Base-by-base conservation (phyloP, 2,797 vertebrate species). In the Tenualosa thibaudeaui region DNA sequence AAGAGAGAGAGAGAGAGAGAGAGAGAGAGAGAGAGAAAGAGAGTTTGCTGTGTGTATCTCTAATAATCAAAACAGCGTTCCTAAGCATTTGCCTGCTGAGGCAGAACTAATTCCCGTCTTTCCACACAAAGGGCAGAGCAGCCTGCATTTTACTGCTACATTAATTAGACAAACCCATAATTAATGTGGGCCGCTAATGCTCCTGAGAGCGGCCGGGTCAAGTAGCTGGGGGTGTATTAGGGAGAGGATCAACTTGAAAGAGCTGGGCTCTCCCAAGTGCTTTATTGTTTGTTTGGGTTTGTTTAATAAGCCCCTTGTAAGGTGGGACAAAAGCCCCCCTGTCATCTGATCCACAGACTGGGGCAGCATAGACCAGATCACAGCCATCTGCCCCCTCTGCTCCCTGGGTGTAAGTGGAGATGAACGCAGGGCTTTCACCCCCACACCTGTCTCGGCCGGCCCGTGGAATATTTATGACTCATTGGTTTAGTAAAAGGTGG, bases 131-230 rank as follows among this genome's bases (percentile, higher is more conserved):
- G 90, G 88, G 92, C 91, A 88, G 90, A 90, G 88, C 92, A 93
- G 87, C 88, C 90, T 91, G 88, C 90, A 71, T 88, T 94, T 93
- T 93, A 92, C 90, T 90, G 93, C 90, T 92, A 95, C 93, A 94
- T 95, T 94, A 94, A 95, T 95, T 95, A 94, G 94, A 93, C 94
- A 93, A 92, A 92, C 92, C 92, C 92, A 93, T 65, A 90, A 90
- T 90, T 90, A 91, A 84, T 56, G 71, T 40, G 82, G 58, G 56
- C 58, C 43, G 65, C 60, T 65, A 75, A 53, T 78, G 54, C 86
- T 81, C 62, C 49, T 53, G 31, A 40, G 68, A 71, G 65, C 5
- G 13, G 24, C 15, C 19, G 68, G 68, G 68, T 6, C 68, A 37
- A 75, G 26, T 71, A 15, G 65, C 13, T 26, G 12, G 13, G 26